phyloP scores from a whole-genome alignment of 1,140 invertebrate genomes.

The Drosophila subpulchrella region DNA sequence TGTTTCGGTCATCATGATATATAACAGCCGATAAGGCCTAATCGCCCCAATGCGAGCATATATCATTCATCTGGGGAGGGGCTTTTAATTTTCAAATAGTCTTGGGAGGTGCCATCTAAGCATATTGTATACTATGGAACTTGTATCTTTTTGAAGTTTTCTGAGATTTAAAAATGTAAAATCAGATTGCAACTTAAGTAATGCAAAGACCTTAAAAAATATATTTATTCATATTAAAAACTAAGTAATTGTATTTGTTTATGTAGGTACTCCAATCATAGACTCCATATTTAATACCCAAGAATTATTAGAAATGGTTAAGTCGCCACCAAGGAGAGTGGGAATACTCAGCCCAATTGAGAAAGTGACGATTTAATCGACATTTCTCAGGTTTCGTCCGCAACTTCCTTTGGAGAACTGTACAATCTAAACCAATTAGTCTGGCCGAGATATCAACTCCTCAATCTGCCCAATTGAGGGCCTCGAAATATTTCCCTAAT shows the following conservation, averaged over 20 bases:
- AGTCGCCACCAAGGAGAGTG: background rate
- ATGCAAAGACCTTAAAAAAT: no score
- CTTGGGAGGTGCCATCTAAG: background rate
- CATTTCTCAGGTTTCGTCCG: background rate
- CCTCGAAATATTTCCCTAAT: conserved; percentile 22
- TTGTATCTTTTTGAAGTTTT: background rate
- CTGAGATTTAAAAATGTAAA: no score
- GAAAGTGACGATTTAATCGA: conserved; percentile 14
- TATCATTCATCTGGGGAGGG: conserved; percentile 11
- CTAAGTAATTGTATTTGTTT: no score
- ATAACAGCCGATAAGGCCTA: conserved; percentile 53
- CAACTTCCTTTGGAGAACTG: conserved; percentile 1
- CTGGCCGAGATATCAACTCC: conserved; percentile 3
- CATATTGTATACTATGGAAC: background rate
- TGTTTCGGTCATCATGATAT: conserved; percentile 58
- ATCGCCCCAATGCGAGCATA: conserved; percentile 26
- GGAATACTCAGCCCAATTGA: background rate
- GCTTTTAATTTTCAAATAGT: conserved; percentile 1
- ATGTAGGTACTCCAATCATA: no score
- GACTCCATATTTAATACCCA: background rate
- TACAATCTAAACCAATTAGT: conserved; percentile 6
- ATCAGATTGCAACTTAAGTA: no score
- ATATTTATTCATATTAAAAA: no score
- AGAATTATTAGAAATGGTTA: background rate
- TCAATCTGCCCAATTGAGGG: conserved; percentile 9